Conservation (phyloP, 2,113 vertebrate genomes). For the Dasyurus viverrinus region DNA sequence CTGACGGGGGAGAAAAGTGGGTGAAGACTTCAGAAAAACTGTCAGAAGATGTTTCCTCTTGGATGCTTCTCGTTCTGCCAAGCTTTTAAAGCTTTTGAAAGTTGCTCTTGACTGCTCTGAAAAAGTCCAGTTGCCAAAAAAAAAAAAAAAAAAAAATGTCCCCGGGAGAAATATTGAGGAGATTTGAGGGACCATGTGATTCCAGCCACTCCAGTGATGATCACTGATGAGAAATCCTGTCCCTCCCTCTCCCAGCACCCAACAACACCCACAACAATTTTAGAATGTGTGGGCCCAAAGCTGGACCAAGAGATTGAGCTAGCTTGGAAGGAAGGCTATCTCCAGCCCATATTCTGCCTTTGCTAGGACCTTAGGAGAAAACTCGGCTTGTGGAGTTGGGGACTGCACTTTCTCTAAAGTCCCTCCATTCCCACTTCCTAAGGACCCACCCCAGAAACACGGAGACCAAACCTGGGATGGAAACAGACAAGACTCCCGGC, state of each 20-base stretch:
- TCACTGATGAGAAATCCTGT: not conserved
- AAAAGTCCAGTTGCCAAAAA: conserved; percentile 13
- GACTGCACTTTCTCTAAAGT: conserved; percentile 3
- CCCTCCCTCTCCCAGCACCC: not conserved
- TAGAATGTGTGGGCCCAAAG: not conserved
- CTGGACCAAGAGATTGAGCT: not conserved
- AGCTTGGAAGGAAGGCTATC: not conserved
- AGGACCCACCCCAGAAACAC: conserved; percentile 15
- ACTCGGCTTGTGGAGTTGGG: not conserved
- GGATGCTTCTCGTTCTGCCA: not conserved
- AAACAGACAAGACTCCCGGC: conserved; percentile 5
- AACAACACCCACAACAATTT: not conserved
- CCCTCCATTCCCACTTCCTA: conserved; percentile 21
- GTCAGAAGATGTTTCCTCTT: not conserved
- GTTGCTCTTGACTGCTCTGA: not conserved
- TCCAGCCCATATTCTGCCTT: not conserved
- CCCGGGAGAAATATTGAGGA: not conserved
- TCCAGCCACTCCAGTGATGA: not conserved
- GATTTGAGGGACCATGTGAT: not conserved
- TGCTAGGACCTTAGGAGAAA: not conserved
- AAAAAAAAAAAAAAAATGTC: not conserved
- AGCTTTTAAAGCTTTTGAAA: not conserved
- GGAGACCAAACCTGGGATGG: conserved; percentile 43
- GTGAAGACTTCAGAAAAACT: not conserved
- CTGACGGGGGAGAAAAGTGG: not conserved